Conservation (phyloP, 1,140 invertebrate genomes). For the Penaeus vannamei region DNA sequence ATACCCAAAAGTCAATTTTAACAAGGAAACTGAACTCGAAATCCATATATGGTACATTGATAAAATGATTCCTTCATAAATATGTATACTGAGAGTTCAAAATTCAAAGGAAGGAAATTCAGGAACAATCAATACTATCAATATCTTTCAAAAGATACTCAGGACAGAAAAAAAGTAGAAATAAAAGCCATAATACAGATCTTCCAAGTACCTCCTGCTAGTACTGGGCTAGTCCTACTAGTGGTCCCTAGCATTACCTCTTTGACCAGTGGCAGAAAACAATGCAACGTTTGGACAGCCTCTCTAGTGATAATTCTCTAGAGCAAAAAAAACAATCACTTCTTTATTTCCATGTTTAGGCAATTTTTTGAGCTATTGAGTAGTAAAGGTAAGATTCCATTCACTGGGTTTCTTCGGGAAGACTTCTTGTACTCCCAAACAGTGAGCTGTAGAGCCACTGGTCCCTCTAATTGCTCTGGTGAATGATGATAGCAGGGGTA, state of each 20-base stretch:
- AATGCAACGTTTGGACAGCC: not conserved
- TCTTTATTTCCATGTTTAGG: not conserved
- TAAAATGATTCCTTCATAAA: no score
- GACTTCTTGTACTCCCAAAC: constrained; percentile 27
- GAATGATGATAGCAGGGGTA: constrained; percentile 51
- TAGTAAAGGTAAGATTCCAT: no score
- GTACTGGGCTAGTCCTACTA: not conserved
- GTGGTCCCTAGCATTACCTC: constrained; percentile 5
- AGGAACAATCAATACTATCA: not conserved
- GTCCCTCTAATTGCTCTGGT: constrained; percentile 53
- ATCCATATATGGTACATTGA: no score
- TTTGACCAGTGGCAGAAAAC: constrained; percentile 31
- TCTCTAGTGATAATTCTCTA: no score
- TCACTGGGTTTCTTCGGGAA: constrained; percentile 13
- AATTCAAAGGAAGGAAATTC: not conserved
- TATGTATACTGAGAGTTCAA: no score
- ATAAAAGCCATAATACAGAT: constrained; percentile 1
- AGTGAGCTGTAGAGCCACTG: constrained; percentile 43
- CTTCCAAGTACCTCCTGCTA: not conserved
- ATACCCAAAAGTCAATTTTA: no score
- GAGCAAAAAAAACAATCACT: no score
- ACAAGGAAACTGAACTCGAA: no score
- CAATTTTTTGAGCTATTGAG: no score
- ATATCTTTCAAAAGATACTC: not conserved
- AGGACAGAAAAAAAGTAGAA: constrained; percentile 12